These are phyloP conservation scores for Eupithecia tripunctaria DNA, from an alignment of 2,888 invertebrate species.

Conservation along the genomic window DNA sequence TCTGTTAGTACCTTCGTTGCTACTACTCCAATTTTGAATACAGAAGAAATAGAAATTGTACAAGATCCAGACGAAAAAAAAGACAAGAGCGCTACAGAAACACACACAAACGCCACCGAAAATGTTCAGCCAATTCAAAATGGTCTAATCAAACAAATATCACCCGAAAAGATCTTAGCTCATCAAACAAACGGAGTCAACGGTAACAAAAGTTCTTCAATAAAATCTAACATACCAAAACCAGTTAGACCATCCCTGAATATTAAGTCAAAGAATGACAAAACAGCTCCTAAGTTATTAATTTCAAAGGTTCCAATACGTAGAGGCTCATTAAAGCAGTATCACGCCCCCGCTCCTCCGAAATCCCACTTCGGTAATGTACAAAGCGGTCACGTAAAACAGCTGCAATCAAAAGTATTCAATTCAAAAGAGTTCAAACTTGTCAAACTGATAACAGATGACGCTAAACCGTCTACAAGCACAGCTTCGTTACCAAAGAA, in stretches of 20 bases:
- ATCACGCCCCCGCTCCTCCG: conserved; percentile 77
- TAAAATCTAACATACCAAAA: conserved; percentile 78
- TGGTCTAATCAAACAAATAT: conserved; percentile 24
- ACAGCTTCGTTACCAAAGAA: conserved; percentile 61
- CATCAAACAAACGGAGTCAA: conserved; percentile 37
- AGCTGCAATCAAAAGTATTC: conserved; percentile 76
- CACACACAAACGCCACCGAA: conserved; percentile 2
- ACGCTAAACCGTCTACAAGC: conserved; percentile 68
- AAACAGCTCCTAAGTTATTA: conserved; percentile 65
- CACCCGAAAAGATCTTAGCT: conserved; percentile 36
- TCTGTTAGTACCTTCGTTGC: background rate
- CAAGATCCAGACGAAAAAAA: background rate
- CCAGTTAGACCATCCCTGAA: conserved; percentile 63
- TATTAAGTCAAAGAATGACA: conserved; percentile 68
- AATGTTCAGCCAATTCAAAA: conserved; percentile 16
- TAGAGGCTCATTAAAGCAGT: conserved; percentile 69
- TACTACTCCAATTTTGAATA: background rate
- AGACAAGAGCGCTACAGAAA: background rate
- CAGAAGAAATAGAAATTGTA: background rate
- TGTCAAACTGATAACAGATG: conserved; percentile 50
- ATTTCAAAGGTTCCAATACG: conserved; percentile 76
- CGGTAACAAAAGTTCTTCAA: conserved; percentile 40
- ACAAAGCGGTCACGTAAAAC: conserved; percentile 78
- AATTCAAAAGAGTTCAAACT: conserved; percentile 56
- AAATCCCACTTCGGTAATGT: conserved; percentile 77